Evolutionary conservation across 2,888 invertebrate genomes (phyloP), one percentile per base, ranked within the genome.

Genomic region (Lithosia quadra): DNA sequence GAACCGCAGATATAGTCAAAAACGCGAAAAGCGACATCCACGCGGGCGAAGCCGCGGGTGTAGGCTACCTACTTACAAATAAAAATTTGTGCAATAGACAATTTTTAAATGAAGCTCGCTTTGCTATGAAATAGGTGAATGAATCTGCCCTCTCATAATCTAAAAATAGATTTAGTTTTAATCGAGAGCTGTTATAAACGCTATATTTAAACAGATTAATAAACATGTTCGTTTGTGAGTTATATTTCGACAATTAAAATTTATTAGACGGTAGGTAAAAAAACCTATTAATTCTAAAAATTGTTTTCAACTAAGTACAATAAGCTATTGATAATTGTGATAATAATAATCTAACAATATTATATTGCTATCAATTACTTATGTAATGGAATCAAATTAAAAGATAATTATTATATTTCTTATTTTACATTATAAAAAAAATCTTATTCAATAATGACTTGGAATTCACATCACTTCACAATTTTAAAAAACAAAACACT

Each of bases 381-480:
- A n/a, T n/a, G n/a, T n/a, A 75, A 71, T 71, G 62, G 67, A 63
- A 68, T 39, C 55, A 68, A 74, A 74, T 69, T 72, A 71, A n/a
- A 66, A 68, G 56, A 63, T 66, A 70, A 72, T 67, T 69, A 70
- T 59, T 65, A 58, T 13, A 61, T 62, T 60, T 66, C 77, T 73
- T 79, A n/a, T n/a, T n/a, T n/a, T n/a, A n/a, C n/a, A n/a, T n/a
- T n/a, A n/a, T n/a, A n/a, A n/a, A n/a, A n/a, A n/a, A n/a, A n/a
- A n/a, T n/a, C n/a, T n/a, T n/a, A 79, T 63, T 53, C 7, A 72
- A 68, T 79, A 80, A 79, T 79, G 80, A 79, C 79, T 79, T 75
- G 71, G 68, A 75, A 73, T 79, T 72, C 63, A 71, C 70, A 77
- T 71, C 73, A 78, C 43, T 39, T 18, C 71, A 18, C 49, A 22